Evolutionary conservation across 1,140 invertebrate species (phyloP).

Genomic region (Heterodera schachtii): DNA sequence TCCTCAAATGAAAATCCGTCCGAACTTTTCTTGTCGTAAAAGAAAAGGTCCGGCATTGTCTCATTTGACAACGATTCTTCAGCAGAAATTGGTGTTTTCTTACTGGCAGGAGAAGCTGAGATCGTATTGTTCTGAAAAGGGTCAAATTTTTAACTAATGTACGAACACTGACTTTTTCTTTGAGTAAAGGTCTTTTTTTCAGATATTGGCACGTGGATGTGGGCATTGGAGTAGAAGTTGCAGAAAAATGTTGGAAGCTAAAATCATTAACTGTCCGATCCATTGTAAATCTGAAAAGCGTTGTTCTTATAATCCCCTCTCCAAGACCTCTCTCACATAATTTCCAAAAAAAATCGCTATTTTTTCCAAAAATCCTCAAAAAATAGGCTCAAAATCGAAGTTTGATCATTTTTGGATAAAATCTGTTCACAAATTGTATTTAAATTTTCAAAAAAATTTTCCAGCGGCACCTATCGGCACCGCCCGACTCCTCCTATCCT

Average conservation of each 20-base stretch:
- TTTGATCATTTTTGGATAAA: too few species aligned
- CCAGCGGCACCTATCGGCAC: too few species aligned
- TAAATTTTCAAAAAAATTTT: too few species aligned
- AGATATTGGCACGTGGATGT: background rate
- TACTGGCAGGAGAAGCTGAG: background rate
- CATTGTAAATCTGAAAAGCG: background rate
- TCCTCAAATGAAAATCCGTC: background rate
- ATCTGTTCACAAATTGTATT: too few species aligned
- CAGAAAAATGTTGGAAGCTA: conserved; percentile 1
- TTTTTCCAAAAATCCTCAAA: too few species aligned
- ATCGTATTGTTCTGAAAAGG: background rate
- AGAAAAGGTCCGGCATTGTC: background rate
- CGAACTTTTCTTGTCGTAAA: background rate
- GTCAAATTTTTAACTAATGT: background rate
- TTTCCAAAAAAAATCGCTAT: too few species aligned
- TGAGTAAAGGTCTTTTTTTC: background rate
- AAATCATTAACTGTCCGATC: background rate
- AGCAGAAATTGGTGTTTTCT: background rate
- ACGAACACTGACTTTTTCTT: background rate
- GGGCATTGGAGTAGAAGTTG: background rate
- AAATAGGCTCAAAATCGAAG: too few species aligned
- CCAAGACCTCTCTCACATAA: too few species aligned
- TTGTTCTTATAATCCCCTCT: background rate
- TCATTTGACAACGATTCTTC: background rate
- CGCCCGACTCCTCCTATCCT: too few species aligned